A percentile compares a stretch with the other conserved stretches of the same genome.
phyloP scores from a whole-genome alignment of 2,888 invertebrate genomes.

The Megalurothrips usitatus region DNA sequence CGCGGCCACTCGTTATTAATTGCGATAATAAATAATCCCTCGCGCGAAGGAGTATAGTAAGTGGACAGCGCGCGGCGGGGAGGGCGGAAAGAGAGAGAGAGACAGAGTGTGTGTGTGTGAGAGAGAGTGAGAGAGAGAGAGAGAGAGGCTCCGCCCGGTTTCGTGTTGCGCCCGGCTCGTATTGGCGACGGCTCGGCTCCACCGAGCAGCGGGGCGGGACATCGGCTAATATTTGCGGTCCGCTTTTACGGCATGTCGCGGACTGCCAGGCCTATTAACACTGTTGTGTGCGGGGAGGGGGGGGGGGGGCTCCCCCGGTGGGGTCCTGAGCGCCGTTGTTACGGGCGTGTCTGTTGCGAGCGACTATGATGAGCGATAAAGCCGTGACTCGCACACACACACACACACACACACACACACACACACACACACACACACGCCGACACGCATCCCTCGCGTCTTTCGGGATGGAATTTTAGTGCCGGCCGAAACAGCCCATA shows the following conservation, averaged over 20 bases:
- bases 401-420: neutral
- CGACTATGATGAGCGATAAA: neutral
- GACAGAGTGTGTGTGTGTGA: too few species aligned
- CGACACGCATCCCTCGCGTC: neutral
- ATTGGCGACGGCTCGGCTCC: too few species aligned
- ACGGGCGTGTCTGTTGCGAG: neutral
- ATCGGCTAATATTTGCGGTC: too few species aligned
- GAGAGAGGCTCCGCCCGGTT: too few species aligned
- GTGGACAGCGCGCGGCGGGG: neutral
- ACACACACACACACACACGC: neutral
- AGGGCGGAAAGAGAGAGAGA: too few species aligned
- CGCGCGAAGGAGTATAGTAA: too few species aligned
- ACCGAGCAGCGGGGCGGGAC: too few species aligned
- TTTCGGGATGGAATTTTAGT: neutral
- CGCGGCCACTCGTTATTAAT: too few species aligned
- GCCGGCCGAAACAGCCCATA: neutral
- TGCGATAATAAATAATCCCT: too few species aligned
- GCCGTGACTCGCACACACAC: neutral
- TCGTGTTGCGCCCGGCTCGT: too few species aligned
- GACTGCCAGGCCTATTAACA: neutral
- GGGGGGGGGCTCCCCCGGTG: neutral
- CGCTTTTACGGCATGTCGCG: too few species aligned
- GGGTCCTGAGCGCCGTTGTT: neutral
- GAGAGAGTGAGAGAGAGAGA: too few species aligned
- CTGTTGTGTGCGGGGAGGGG: neutral